Base-by-base conservation (phyloP, 1,140 invertebrate species). In the Lithobius niger region DNA sequence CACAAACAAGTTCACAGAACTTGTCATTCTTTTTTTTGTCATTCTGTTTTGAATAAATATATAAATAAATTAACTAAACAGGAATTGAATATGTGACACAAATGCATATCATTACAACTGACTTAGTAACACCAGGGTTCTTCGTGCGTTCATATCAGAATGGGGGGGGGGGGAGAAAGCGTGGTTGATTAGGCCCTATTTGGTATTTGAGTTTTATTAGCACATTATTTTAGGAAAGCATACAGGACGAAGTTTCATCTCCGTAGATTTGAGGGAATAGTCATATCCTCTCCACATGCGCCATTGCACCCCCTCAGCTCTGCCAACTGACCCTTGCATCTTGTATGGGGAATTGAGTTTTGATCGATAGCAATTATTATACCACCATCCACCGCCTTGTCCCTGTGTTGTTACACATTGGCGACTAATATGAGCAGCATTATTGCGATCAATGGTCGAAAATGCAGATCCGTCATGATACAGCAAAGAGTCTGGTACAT, bases 331-430 rank as follows among this genome's bases (percentile, higher is more conserved):
- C 22, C 44, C 44, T 6, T 47, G 19, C 44, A 21, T 13, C 6
- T 47, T 15, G 19, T 15, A 47, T 15, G 22, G 15, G 19, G 44
- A 47, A 19, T 47, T 47, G 13, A 47, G 44, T 47, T 47, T 47
- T 10, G 22, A 13, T 6, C 10, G 10, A 21, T 47, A 47, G 44
- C 44, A 47, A 21, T 47, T 47, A 4, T 47, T 22, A 21, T 47
- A 47, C 44, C 44, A 47, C 44, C 44, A 47, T 10, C 44, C 44
- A 21, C 44, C 44, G 6, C 44, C 44, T 21, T 47, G 15, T 15
- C 44, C 44, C 22, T 47, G 6, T 10, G 6, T 10, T 47, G 15
- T 47, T 13, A 6, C 6, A 22, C 44, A 47, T 6, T 47, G 6
- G 13, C 44, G 44, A 10, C 15, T 18, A 10, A 18, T 47, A 21